phyloP scores from a whole-genome alignment of 2,888 invertebrate species.

The Epistrophe eligans region DNA sequence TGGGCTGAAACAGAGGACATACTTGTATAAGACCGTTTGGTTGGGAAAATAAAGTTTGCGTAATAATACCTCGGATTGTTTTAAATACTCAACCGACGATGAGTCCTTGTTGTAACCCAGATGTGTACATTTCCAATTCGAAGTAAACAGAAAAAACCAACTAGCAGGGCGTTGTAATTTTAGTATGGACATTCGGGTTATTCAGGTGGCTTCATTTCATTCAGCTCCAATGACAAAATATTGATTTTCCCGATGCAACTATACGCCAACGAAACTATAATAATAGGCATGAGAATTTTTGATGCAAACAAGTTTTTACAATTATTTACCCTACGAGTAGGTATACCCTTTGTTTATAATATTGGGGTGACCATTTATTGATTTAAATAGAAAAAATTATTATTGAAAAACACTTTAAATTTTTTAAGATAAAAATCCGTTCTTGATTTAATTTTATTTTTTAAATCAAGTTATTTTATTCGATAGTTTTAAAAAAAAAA shows the following conservation, averaged over 20 bases:
- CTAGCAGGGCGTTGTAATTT: slow-evolving; percentile 32
- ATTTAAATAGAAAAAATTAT: no score
- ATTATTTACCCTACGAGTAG: neutral
- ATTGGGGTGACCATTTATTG: slow-evolving; percentile 15
- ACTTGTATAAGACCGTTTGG: neutral
- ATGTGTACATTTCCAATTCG: slow-evolving; percentile 39
- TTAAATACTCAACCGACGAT: slow-evolving; percentile 53
- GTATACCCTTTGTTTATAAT: no score
- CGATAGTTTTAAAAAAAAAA: no score
- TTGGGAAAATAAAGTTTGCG: slow-evolving; percentile 52
- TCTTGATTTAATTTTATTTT: no score
- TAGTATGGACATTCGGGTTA: slow-evolving; percentile 21
- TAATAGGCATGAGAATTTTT: neutral
- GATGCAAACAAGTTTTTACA: neutral
- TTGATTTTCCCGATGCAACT: slow-evolving; percentile 58
- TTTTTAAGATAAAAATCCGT: no score
- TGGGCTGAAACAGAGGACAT: neutral
- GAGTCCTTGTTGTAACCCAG: slow-evolving; percentile 45
- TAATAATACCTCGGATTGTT: slow-evolving; percentile 64
- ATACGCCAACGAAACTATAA: neutral
- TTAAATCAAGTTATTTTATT: no score
- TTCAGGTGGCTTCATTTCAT: slow-evolving; percentile 31
- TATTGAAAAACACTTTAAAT: no score
- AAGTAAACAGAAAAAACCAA: slow-evolving; percentile 15
- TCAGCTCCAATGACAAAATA: slow-evolving; percentile 55